Conservation (phyloP, 2,888 invertebrate species). For the Synanthedon vespiformis region DNA sequence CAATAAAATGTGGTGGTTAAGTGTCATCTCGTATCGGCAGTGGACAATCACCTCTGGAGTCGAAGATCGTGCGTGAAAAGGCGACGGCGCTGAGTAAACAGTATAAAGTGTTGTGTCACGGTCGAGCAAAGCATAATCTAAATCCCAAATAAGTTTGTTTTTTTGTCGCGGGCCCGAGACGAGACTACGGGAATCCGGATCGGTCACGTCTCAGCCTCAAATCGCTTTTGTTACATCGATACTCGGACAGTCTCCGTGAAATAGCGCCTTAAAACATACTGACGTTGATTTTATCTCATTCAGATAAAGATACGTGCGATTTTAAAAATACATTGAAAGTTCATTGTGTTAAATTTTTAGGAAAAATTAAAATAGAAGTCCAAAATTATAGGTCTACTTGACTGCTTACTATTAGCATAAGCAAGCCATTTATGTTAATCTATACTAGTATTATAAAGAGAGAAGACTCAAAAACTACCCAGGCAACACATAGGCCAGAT, state of each 20-base stretch:
- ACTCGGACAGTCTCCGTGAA: not conserved
- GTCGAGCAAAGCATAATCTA: constrained; percentile 39
- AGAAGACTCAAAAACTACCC: too few species aligned
- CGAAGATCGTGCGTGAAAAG: constrained; percentile 61
- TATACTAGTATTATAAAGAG: too few species aligned
- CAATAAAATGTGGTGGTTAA: constrained; percentile 10
- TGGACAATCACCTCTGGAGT: constrained; percentile 19
- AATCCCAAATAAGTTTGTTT: constrained; percentile 62
- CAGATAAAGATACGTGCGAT: not conserved
- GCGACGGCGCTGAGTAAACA: constrained; percentile 51
- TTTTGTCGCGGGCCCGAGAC: constrained; percentile 36
- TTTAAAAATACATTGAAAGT: not conserved
- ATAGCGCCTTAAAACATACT: not conserved
- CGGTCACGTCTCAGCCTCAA: constrained; percentile 32
- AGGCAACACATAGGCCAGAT: too few species aligned
- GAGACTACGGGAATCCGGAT: constrained; percentile 26
- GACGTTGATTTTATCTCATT: not conserved
- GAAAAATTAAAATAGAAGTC: too few species aligned
- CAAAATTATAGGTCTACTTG: too few species aligned
- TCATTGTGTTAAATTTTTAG: not conserved
- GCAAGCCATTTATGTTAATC: too few species aligned
- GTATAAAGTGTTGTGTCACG: constrained; percentile 45
- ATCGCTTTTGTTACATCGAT: not conserved
- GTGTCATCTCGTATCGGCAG: not conserved
- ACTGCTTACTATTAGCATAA: too few species aligned